phyloP scores from a whole-genome alignment of 2,797 vertebrate genomes.

The Streptopelia turtur region DNA sequence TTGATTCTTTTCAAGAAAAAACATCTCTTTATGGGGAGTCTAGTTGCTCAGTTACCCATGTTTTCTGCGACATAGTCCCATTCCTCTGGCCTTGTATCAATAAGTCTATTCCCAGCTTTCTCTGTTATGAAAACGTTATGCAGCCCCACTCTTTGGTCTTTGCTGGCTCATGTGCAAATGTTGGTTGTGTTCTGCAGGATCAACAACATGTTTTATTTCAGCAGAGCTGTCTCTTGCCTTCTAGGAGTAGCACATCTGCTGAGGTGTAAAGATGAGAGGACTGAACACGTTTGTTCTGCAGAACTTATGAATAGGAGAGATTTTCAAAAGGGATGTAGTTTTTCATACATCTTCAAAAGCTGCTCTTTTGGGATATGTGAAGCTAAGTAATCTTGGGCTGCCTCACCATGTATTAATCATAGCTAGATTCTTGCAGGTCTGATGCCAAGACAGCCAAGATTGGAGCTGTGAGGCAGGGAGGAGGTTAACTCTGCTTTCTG shows the following conservation, averaged over 20 bases:
- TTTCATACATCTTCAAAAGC: conserved; percentile 15
- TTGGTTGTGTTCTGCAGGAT: neutral
- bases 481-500: neutral
- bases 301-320: neutral
- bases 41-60: neutral
- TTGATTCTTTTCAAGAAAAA: neutral
- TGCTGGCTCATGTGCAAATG: neutral
- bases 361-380: neutral
- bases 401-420: neutral
- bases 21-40: neutral
- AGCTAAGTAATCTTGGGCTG: neutral
- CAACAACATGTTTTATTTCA: neutral
- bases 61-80: neutral
- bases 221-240: neutral
- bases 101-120: neutral
- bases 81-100: neutral
- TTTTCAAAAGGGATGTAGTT: neutral
- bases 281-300: neutral
- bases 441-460: neutral
- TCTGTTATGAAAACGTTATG: neutral
- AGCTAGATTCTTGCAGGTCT: neutral
- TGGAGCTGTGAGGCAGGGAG: neutral
- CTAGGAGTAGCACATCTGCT: neutral
- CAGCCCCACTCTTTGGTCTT: neutral
- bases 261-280: neutral